Evolutionary conservation across 1,140 invertebrate species (phyloP), one percentile per base, ranked within the genome.

Genomic region (Trichonephila clavipes): DNA sequence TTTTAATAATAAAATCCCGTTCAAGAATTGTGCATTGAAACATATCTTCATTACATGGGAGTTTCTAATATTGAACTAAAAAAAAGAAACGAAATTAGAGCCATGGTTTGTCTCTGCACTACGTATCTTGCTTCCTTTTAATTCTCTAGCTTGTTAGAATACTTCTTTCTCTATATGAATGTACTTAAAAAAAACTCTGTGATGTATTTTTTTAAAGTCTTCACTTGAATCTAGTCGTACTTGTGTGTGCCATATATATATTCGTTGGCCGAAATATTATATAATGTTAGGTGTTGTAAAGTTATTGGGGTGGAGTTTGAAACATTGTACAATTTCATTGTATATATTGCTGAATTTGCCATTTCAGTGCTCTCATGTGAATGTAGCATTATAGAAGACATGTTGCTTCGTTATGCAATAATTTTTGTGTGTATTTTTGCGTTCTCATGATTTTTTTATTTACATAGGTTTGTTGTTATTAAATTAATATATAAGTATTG

Each of bases 141-240:
- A 77, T 77, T 51, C 72, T 77, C 24, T 85, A 24, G 44, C 58
- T 59, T n/a, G 18, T 81, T 24, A 28, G 10, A 24, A 81, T 72
- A 90, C 88, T 90, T 81, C 88, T 61, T 88, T 85, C 82, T 85
- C 19, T 88, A 10, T 88, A 24, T n/a, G 59, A 81, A 81, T 28
- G 77, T 91, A 91, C 89, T 91, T 91, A 91, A 91, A 90, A 51
- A 61, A 91, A 51, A 59, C 59, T 77, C 89, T 91, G 89, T 91
- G 89, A 91, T 91, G 89, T 91, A 91, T 81, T 81, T 91, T 91
- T 91, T 83, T 87, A 61, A 91, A 64, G 62, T 83, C 28, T 91
- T 83, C 77, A 82, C 77, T 62, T 19, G 82, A 21, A 83, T 91
- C 89, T 91, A 91, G 89, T 91, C 89, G 59, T 64, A 62, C 64